phyloP scores from a whole-genome alignment of 2,797 vertebrate genomes.

The Sciurus vulgaris region DNA sequence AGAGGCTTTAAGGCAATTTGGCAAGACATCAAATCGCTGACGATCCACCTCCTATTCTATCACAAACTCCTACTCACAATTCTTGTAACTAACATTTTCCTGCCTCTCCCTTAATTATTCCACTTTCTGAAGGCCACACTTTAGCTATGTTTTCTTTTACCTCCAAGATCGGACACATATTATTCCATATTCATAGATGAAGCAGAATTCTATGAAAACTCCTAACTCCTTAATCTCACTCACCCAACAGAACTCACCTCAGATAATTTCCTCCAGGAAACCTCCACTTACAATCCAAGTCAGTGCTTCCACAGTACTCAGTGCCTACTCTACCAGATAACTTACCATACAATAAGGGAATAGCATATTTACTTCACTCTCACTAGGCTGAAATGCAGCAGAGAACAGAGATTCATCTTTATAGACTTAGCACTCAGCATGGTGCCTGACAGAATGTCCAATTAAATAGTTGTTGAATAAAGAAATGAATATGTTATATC shows the following conservation, averaged over 20 bases:
- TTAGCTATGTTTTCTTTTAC: neutral
- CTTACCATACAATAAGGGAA: neutral
- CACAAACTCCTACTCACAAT: constrained; percentile 23
- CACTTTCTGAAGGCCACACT: neutral
- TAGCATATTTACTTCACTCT: neutral
- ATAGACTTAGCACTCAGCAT: constrained; percentile 7
- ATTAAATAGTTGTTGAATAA: neutral
- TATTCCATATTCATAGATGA: neutral
- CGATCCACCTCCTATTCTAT: neutral
- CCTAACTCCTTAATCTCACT: constrained; percentile 11
- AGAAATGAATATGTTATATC: neutral
- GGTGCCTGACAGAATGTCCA: neutral
- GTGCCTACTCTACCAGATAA: neutral
- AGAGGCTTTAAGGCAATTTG: neutral
- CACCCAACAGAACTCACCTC: neutral
- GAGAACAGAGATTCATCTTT: constrained; percentile 49
- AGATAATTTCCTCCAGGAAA: constrained; percentile 35
- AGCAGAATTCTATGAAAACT: constrained; percentile 60
- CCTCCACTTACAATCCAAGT: neutral
- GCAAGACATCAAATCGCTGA: constrained; percentile 15
- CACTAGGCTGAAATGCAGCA: neutral
- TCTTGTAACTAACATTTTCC: constrained; percentile 48
- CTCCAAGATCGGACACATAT: neutral
- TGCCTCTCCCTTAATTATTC: neutral
- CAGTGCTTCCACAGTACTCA: neutral